Percentiles rank a stretch among this genome's conserved stretches.
Conservation (phyloP, 2,888 invertebrate species). For the Xanthia togata region DNA sequence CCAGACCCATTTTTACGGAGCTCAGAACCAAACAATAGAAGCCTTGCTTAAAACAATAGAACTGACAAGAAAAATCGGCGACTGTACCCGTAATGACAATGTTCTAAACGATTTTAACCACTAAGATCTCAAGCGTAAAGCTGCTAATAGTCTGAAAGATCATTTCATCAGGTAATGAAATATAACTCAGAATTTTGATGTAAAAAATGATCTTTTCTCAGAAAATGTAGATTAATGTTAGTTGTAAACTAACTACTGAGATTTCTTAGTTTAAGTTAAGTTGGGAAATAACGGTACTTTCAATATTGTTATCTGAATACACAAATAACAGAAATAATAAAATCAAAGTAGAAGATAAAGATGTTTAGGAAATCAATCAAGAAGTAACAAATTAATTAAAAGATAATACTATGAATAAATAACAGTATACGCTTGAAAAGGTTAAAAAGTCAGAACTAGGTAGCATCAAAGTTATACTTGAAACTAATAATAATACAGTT, state of each 20-base stretch:
- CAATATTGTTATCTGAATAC: neutral
- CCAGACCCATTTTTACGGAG: slow-evolving; percentile 45
- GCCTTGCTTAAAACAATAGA: slow-evolving; percentile 56
- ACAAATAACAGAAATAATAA: neutral
- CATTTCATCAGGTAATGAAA: slow-evolving; percentile 52
- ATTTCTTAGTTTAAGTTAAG: slow-evolving; percentile 18
- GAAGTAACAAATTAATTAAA: neutral
- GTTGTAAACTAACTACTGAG: slow-evolving; percentile 31
- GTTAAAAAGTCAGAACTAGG: neutral
- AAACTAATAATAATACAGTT: neutral
- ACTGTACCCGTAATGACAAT: neutral
- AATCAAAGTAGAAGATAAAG: neutral
- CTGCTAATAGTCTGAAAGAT: slow-evolving; percentile 25
- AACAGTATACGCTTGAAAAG: neutral
- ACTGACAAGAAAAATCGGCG: slow-evolving; percentile 38
- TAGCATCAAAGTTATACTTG: neutral
- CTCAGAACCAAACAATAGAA: slow-evolving; percentile 53
- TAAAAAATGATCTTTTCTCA: slow-evolving; percentile 43
- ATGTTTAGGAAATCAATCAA: neutral
- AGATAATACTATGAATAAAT: neutral
- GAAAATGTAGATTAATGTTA: slow-evolving; percentile 50
- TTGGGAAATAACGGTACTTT: slow-evolving; percentile 33
- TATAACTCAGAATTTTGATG: slow-evolving; percentile 11
- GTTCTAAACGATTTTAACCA: slow-evolving; percentile 40
- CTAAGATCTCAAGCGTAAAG: slow-evolving; percentile 4